phyloP scores from a whole-genome alignment of 2,113 vertebrate genomes.

The Periophthalmus modestus region DNA sequence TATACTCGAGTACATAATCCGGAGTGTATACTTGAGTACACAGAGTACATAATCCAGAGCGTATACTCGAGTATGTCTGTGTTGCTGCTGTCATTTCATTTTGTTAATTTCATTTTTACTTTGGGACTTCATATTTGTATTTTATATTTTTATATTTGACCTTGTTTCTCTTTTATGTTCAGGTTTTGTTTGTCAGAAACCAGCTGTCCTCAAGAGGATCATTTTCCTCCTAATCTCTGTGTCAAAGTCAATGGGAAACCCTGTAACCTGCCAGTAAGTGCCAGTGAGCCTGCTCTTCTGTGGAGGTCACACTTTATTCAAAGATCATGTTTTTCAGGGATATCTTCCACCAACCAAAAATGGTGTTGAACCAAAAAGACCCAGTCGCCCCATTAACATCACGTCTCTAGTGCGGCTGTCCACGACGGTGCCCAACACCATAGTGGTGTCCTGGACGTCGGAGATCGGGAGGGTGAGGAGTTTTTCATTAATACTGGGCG shows the following conservation, averaged over 20 bases:
- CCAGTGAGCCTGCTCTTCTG: not conserved
- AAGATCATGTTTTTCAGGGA: slow-evolving; percentile 76
- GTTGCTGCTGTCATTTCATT: not conserved
- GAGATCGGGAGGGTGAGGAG: slow-evolving; percentile 93
- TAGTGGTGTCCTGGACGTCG: slow-evolving; percentile 97
- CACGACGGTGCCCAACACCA: slow-evolving; percentile 97
- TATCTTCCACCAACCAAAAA: slow-evolving; percentile 99
- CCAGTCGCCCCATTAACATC: slow-evolving; percentile 98
- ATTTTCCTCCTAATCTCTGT: slow-evolving; percentile 97
- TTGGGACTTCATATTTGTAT: not conserved
- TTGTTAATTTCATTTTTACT: not conserved
- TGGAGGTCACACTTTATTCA: not conserved
- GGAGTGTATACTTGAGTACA: too few relatives aligned
- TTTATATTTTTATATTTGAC: not conserved
- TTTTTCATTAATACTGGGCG: too few relatives aligned
- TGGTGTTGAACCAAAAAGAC: slow-evolving; percentile 99
- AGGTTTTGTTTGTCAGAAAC: slow-evolving; percentile 99
- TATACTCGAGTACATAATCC: too few relatives aligned
- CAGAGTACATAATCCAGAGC: too few relatives aligned
- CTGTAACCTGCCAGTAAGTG: slow-evolving; percentile 96
- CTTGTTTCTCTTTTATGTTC: slow-evolving; percentile 34
- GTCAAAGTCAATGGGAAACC: slow-evolving; percentile 98
- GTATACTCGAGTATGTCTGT: too few relatives aligned
- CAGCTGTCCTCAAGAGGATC: slow-evolving; percentile 99
- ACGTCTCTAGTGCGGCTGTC: slow-evolving; percentile 95